Evolutionary conservation across 2,888 invertebrate genomes (phyloP), one percentile per base, ranked within the genome.

Genomic region (Platycheirus albimanus): DNA sequence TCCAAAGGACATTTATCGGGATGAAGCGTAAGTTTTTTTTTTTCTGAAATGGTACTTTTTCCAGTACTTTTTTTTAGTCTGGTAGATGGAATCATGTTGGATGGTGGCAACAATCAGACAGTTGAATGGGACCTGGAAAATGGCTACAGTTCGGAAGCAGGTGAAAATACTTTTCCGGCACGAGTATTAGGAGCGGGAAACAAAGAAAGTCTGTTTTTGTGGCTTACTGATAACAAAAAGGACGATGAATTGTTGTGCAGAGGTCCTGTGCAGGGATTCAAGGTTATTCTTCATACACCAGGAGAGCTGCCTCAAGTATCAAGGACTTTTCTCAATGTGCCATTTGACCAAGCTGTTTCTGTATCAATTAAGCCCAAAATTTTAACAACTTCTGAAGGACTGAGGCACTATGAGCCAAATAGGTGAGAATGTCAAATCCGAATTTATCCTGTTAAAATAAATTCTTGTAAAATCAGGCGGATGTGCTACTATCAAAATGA

Each of bases 321-420:
- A 4, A 93, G 93, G 85, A 93, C 94, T 87, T 94, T 93, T 87
- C 94, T 94, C 88, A 91, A 94, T 66, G 92, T 93, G 0, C 94
- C 94, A 11, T 87, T 94, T 45, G 92, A 93, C 64, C 93, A 94
- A 87, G 94, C 94, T 89, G 92, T 94, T 0, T 92, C 94, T 0
- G 93, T 94, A 0, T 92, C 93, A 1, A 92, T 94, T 5, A 93
- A 93, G 89, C 94, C 94, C 0, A 93, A 94, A 87, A 94, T 94
- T 93, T 94, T 94, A 92, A 94, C 93, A 0, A 94, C 94, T 1
- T 93, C 93, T 0, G 91, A 92, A 47, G 93, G 93, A 51, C 89
- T 94, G 6, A 89, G 89, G 76, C 91, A 91, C 24, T 94, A 94
- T 84, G 91, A 92, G 51, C 93, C 94, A 1, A 88, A 91, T 88